These are phyloP conservation scores for Tachycineta bicolor DNA, from an alignment of 2,113 vertebrate species.

Conservation along the genomic window DNA sequence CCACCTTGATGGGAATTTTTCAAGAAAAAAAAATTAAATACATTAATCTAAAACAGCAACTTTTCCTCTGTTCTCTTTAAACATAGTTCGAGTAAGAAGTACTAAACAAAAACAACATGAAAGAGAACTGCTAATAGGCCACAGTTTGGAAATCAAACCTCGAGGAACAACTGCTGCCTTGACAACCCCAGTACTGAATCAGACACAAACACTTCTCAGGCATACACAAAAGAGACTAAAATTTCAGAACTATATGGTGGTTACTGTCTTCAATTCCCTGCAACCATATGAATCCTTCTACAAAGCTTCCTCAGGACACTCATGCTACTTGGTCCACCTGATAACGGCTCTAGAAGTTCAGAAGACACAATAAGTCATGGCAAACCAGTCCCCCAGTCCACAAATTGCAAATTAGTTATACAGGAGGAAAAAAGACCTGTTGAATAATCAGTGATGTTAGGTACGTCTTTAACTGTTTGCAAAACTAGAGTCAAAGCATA, in stretches of 20 bases:
- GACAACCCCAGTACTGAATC: neutral
- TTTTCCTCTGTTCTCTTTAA: neutral
- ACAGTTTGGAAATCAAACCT: neutral
- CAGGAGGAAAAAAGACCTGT: neutral
- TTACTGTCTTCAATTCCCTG: neutral
- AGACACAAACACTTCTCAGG: neutral
- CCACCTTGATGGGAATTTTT: neutral
- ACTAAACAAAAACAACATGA: neutral
- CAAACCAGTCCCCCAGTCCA: neutral
- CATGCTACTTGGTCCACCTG: rapidly evolving
- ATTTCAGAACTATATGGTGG: neutral
- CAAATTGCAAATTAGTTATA: neutral
- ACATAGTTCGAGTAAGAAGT: neutral
- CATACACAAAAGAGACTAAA: neutral
- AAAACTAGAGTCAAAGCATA: neutral
- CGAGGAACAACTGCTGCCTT: neutral
- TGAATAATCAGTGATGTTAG: neutral
- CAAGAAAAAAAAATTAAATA: neutral
- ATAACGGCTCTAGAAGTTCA: neutral
- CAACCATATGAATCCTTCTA: neutral
- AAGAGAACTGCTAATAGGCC: neutral
- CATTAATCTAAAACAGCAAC: neutral
- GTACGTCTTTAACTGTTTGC: neutral
- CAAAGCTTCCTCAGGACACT: neutral
- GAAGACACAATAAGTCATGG: neutral